Evolutionary conservation across 2,113 vertebrate species (phyloP), one percentile per base, ranked within the genome.

Genomic region (Orycteropus afer): DNA sequence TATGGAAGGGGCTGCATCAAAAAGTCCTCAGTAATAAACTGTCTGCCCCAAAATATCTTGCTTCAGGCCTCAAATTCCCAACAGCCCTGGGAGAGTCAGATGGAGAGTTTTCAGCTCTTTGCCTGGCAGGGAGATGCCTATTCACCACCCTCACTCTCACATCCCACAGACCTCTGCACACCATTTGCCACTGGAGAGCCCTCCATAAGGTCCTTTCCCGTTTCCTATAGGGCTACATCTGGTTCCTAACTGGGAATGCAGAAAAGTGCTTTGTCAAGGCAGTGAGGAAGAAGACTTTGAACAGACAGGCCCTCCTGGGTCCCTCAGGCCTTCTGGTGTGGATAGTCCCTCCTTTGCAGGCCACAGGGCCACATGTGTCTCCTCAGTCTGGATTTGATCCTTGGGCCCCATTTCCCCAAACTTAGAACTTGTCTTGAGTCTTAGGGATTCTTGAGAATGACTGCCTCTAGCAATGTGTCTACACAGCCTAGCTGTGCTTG

Each of bases 281-380:
- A 7, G 49, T 12, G 23, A 42, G 17, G 67, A 71, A 7, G 29
- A 84, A 45, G 37, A 51, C 34, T n/a, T 53, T 27, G 65, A 34
- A 7, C 10, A 17, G 27, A 9, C 12, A 34, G 22, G 9, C 23
- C 18, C n/a, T 18, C 27, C 4, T 22, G 11, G 40, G 32, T 71
- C 7, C 18, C 27, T 22, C 40, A 73, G 63, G 29, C 53, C 20
- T 15, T 71, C 11, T 13, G 61, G 13, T 22, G n/a, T 29, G 15
- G 14, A 37, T 6, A 55, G 25, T 25, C 17, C 37, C 2, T 14
- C 51, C 23, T 18, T 27, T 27, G 10, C 53, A 32, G 55, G 25
- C 25, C 47, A 0, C 65, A 2, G 9, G 20, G 6, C 12, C 29
- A 18, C 57, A n/a, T 0, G 2, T 42, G 27, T 22, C 6, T 81